Evolutionary conservation across 2,888 invertebrate genomes (phyloP).

Genomic region (Phaonia tiefii): DNA sequence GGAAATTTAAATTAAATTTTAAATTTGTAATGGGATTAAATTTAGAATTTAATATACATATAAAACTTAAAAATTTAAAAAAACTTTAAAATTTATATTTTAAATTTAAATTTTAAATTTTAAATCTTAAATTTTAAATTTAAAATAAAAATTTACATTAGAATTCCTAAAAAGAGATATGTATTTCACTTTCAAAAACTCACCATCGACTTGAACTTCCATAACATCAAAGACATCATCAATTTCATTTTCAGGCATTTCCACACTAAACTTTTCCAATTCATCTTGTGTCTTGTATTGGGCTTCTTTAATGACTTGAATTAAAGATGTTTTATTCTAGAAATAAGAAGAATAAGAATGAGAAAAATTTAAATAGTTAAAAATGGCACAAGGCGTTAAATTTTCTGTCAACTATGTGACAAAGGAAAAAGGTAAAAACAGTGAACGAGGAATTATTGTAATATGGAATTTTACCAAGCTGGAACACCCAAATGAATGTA

Average conservation of each 20-base stretch:
- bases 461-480: slow-evolving; percentile 50
- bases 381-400: slow-evolving; percentile 55
- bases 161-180: too few species aligned
- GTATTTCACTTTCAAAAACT: not conserved
- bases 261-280: slow-evolving; percentile 76
- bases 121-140: slow-evolving; percentile 1
- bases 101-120: not conserved
- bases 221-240: slow-evolving; percentile 77
- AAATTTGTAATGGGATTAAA: too few species aligned
- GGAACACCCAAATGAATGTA: slow-evolving; percentile 55
- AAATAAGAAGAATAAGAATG: slow-evolving; percentile 19
- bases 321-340: slow-evolving; percentile 79
- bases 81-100: not conserved
- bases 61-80: too few species aligned
- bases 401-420: slow-evolving; percentile 47
- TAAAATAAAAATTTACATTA: not conserved
- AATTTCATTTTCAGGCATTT: slow-evolving; percentile 75
- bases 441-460: not conserved
- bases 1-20: too few species aligned
- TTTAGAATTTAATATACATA: too few species aligned
- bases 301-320: slow-evolving; percentile 79
- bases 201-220: slow-evolving; percentile 78
- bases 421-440: slow-evolving; percentile 8
- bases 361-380: slow-evolving; percentile 50
- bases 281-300: slow-evolving; percentile 79